Base-by-base conservation (phyloP, 2,888 invertebrate species). In the Platycnemis pennipes region DNA sequence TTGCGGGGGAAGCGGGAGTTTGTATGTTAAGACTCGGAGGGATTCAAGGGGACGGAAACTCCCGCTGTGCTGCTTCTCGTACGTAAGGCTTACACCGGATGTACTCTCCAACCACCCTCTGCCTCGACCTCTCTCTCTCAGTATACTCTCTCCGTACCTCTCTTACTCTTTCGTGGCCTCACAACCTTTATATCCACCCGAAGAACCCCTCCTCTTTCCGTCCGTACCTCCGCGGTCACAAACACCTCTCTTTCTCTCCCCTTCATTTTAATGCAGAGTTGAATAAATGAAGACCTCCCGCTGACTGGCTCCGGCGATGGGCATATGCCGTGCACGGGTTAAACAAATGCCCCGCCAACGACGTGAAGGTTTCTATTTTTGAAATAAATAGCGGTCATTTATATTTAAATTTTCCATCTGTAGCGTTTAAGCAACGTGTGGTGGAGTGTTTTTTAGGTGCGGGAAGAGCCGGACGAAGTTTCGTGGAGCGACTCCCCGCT, bases 341-440 rank as follows among this genome's bases (percentile, higher is more conserved):
- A 91, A 63, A 91, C 91, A 63, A 91, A 91, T 91, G 91, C 56
- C 63, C 63, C 63, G 26, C 87, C 87, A n/a, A 42, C 42, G 44
- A 63, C 91, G 19, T 37, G 53, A 37, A 11, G 45, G 63, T 91
- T 63, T 77, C 77, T 77, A 37, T 77, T 77, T 77, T 77, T 37
- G 31, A 63, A 91, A 91, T 91, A 91, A 91, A 91, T 91, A 69
- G 91, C 42, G 63, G 91, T 63, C 91, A 63, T 91, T 91, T 91
- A 63, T 91, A 91, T 91, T 91, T 91, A 91, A 91, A 91, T 69
- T 91, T 91, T 63, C 91, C 91, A 63, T 91, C 91, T 91, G 91
- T 44, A 44, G 91, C 63, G 44, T 44, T 89, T 91, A 63, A 63
- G 63, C 45, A 49, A 37, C 46, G 37, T 53, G 53, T 31, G 53